These are phyloP conservation scores for Forbesichthys papilliferus DNA, from an alignment of 2,113 vertebrate species.

Conservation along the genomic window DNA sequence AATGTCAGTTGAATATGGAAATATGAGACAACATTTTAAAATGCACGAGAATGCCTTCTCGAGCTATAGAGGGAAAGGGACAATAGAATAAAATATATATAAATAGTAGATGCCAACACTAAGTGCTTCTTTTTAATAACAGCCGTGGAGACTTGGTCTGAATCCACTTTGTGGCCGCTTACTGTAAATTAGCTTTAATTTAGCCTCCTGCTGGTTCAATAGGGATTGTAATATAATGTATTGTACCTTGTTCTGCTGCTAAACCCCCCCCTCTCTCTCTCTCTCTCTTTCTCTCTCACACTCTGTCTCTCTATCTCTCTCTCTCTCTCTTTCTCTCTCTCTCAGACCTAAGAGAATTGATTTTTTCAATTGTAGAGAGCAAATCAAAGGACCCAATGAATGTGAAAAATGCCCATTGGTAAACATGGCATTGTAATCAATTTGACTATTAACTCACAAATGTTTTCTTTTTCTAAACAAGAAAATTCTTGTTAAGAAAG, in stretches of 20 bases:
- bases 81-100: background rate
- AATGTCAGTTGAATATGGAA: too few species aligned
- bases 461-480: slow-evolving; percentile 56
- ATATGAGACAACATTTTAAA: too few species aligned
- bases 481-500: slow-evolving; percentile 21
- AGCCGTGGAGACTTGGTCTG: slow-evolving; percentile 44
- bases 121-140: slow-evolving; percentile 27
- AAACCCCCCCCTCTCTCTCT: slow-evolving; percentile 19
- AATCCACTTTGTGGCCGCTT: slow-evolving; percentile 51
- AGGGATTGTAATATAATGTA: slow-evolving; percentile 67
- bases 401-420: slow-evolving; percentile 52
- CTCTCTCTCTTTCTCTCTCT: slow-evolving; percentile 21
- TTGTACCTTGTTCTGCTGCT: slow-evolving; percentile 38
- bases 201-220: slow-evolving; percentile 65
- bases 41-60: too few species aligned
- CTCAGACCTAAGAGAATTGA: slow-evolving; percentile 62
- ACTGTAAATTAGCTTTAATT: slow-evolving; percentile 67
- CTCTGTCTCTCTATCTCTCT: slow-evolving; percentile 7
- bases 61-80: slow-evolving; percentile 4
- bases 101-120: slow-evolving; percentile 12
- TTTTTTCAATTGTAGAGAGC: slow-evolving; percentile 66
- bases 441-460: slow-evolving; percentile 63
- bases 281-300: slow-evolving; percentile 14
- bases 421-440: slow-evolving; percentile 64
- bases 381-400: slow-evolving; percentile 70